These are phyloP conservation scores for Pollenia amentaria DNA, from an alignment of 2,888 invertebrate species.

Conservation along the genomic window DNA sequence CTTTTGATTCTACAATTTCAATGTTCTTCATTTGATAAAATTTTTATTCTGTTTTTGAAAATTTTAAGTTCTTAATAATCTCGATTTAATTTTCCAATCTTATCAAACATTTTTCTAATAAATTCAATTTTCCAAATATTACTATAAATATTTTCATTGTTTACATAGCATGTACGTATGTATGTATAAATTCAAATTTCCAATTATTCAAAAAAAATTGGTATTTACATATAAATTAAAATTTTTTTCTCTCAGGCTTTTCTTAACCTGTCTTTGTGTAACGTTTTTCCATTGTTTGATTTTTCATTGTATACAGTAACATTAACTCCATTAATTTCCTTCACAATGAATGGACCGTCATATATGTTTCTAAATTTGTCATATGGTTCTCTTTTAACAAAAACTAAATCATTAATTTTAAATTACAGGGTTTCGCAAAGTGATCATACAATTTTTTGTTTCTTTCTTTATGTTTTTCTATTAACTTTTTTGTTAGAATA, in stretches of 20 bases:
- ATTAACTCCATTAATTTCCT: not conserved
- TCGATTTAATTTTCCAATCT: too few species aligned
- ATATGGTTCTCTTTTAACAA: not conserved
- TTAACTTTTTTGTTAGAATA: not conserved
- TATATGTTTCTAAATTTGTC: not conserved
- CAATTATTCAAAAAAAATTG: too few species aligned
- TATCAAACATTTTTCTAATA: too few species aligned
- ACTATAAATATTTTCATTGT: too few species aligned
- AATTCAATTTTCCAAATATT: too few species aligned
- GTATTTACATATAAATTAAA: too few species aligned
- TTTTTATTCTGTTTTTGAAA: too few species aligned
- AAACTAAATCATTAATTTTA: not conserved
- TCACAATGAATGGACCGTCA: not conserved
- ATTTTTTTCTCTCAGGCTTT: not conserved
- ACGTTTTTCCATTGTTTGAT: not conserved
- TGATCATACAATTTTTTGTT: not conserved
- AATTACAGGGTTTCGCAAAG: not conserved
- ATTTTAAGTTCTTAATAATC: too few species aligned
- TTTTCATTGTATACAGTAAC: not conserved
- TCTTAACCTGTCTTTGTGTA: not conserved
- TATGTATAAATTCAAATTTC: not conserved
- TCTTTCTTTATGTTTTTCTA: not conserved
- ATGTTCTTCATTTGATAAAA: too few species aligned
- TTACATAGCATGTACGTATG: not conserved
- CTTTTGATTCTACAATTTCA: too few species aligned